Evolutionary conservation across 2,797 vertebrate species (phyloP).

Genomic region (Rhyacichthys aspro): DNA sequence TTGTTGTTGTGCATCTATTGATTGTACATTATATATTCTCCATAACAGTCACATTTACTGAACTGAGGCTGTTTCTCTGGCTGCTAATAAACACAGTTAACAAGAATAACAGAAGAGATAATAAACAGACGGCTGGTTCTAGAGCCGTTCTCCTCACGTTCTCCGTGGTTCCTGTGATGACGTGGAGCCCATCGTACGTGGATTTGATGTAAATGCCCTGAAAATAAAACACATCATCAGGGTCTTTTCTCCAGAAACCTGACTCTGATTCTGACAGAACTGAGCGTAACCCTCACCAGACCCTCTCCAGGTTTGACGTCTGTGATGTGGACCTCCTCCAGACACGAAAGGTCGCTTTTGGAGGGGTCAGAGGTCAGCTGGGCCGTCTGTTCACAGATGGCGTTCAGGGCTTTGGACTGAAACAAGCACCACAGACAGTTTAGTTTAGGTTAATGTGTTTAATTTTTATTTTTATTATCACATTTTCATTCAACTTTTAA

Average conservation of each 20-base stretch:
- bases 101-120: too few species aligned
- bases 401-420: constrained; percentile 89
- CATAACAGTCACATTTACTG: too few species aligned
- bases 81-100: too few species aligned
- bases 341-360: constrained; percentile 82
- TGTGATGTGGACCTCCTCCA: constrained; percentile 89
- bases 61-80: too few species aligned
- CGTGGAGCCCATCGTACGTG: constrained; percentile 94
- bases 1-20: too few species aligned
- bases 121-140: too few species aligned
- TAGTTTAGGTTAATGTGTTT: too few species aligned
- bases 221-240: constrained; percentile 8
- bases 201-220: constrained; percentile 99
- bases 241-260: background rate
- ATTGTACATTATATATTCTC: too few species aligned
- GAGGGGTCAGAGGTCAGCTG: constrained; percentile 83
- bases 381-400: constrained; percentile 89
- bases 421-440: constrained; percentile 45
- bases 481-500: too few species aligned
- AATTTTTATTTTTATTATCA: too few species aligned
- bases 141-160: too few species aligned
- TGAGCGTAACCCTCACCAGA: constrained; percentile 82
- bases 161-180: constrained; percentile 96
- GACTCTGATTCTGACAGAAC: background rate
- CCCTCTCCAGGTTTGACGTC: constrained; percentile 89